phyloP scores from a whole-genome alignment of 2,113 vertebrate genomes.

The Microcebus ravelobensis region DNA sequence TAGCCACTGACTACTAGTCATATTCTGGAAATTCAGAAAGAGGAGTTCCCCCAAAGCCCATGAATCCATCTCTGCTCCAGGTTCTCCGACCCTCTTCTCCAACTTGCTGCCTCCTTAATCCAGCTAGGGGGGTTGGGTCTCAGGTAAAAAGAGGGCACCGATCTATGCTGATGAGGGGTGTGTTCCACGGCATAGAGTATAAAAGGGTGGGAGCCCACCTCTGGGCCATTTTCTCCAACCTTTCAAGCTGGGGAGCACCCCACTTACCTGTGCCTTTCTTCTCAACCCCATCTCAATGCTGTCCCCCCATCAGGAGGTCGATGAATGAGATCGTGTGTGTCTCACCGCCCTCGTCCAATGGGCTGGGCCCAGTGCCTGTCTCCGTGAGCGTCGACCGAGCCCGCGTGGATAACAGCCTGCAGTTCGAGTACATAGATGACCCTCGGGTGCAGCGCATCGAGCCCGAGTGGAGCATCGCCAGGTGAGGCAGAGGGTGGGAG shows the following conservation, averaged over 20 bases:
- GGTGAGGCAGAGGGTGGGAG: constrained; percentile 81
- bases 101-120: neutral
- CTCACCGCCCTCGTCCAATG: constrained; percentile 91
- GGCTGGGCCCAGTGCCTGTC: constrained; percentile 92
- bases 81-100: neutral
- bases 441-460: constrained; percentile 95
- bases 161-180: rapidly evolving
- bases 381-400: constrained; percentile 94
- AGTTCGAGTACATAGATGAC: constrained; percentile 97
- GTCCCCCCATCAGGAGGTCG: constrained; percentile 87
- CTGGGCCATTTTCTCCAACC: neutral
- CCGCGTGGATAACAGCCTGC: constrained; percentile 90
- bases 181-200: neutral
- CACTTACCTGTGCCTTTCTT: rapidly evolving
- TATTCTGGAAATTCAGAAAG: neutral
- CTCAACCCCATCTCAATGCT: rapidly evolving
- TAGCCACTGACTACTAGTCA: neutral
- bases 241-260: neutral
- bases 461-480: constrained; percentile 98
- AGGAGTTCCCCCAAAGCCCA: neutral
- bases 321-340: constrained; percentile 95
- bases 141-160: neutral
- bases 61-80: neutral
- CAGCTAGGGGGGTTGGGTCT: neutral
- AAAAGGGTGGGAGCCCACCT: neutral